Evolutionary conservation across 1,140 invertebrate species (phyloP).

Genomic region (Brachystomella parvula): DNA sequence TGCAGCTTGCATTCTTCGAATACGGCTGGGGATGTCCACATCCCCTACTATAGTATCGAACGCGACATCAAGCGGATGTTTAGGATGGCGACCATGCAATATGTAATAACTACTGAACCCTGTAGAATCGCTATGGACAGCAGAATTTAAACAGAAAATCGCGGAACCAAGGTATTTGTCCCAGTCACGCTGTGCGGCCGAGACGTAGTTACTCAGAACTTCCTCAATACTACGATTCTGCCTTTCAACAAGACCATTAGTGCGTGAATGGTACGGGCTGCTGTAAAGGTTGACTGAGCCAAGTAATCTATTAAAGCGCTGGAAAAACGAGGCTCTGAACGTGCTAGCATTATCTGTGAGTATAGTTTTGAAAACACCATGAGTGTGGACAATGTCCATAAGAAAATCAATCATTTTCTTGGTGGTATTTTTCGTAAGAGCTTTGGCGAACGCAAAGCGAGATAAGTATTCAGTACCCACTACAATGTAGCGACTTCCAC

Average conservation of each 20-base stretch:
- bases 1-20: neutral
- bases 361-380: slow-evolving; percentile 27
- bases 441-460: slow-evolving; percentile 37
- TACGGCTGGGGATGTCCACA: neutral
- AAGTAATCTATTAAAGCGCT: slow-evolving; percentile 7
- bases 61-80: neutral
- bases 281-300: slow-evolving; percentile 16
- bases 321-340: slow-evolving; percentile 30
- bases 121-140: neutral
- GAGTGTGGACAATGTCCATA: neutral
- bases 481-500: neutral
- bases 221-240: slow-evolving; percentile 29
- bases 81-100: neutral
- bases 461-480: slow-evolving; percentile 34
- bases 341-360: slow-evolving; percentile 31
- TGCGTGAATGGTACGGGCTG: slow-evolving; percentile 30
- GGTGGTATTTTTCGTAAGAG: slow-evolving; percentile 21
- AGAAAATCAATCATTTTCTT: neutral
- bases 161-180: neutral
- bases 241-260: slow-evolving; percentile 35
- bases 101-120: neutral
- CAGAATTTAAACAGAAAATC: neutral
- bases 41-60: neutral
- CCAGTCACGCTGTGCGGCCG: neutral
- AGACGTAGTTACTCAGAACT: slow-evolving; percentile 14